Evolutionary conservation across 2,888 invertebrate species (phyloP), one percentile per base, ranked within the genome.

Genomic region (Bembecia ichneumoniformis): DNA sequence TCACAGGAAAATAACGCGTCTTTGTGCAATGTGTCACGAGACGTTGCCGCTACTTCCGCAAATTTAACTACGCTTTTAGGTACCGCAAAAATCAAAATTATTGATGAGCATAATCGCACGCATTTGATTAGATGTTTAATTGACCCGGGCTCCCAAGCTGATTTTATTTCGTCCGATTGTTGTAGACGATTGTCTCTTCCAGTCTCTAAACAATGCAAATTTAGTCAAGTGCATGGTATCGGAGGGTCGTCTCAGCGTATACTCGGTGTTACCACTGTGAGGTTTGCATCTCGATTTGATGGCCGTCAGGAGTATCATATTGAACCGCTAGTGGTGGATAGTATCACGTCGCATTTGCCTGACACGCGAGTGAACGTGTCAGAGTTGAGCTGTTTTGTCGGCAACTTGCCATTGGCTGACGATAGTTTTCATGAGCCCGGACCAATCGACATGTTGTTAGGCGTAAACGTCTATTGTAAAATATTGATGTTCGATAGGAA

Each of bases 381-480:
- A 7, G 17, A 45, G 3, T 28, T 51, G 13, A 10, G 35, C 10
- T n/a, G n/a, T n/a, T 46, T 15, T 46, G 14, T 45, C 17, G 28
- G 20, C 3, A 47, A 53, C 16, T 13, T 54, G 10, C 48, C 50
- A 15, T 35, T 49, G 15, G 52, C 50, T 10, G 50, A 49, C 43
- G 52, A 52, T 48, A 28, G 34, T 9, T 54, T 49, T 46, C 36
- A 13, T 15, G 35, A 46, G 17, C 51, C 49, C 4, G 51, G 49
- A 28, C 45, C 49, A 11, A 53, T 53, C 46, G 53, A 53, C 36
- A 7, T 50, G 34, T 47, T 52, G 9, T 20, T 54, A 35, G 54
- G 52, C 2, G 54, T 54, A 1, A 52, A 54, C 35, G 3, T 50
- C 16, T 54, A 49, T 49, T 49, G 48, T 46, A 20, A 50, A 47